phyloP scores from a whole-genome alignment of 2,113 vertebrate genomes.

The Ptyas mucosa region DNA sequence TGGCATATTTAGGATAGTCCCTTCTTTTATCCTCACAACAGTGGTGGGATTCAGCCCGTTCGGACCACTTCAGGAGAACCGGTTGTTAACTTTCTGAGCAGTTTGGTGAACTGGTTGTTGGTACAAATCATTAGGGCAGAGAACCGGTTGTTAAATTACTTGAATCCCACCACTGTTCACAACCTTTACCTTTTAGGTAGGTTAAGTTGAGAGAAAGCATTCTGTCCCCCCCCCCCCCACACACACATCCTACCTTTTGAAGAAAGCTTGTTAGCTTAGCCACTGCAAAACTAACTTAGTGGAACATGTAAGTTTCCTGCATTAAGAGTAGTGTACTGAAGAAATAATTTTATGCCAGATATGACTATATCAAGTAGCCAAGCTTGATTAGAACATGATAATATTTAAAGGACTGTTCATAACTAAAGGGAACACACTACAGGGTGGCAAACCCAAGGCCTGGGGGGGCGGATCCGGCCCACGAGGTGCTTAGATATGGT shows the following conservation, averaged over 20 bases:
- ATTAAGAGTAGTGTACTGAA: background rate
- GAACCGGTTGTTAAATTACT: too few species aligned
- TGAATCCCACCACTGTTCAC: too few species aligned
- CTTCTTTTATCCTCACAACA: background rate
- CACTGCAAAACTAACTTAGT: background rate
- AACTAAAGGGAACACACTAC: background rate
- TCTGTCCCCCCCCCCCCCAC: rapidly evolving
- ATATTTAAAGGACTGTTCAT: background rate
- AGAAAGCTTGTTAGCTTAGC: background rate
- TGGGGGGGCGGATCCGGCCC: rapidly evolving
- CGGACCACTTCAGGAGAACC: too few species aligned
- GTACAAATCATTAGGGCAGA: too few species aligned
- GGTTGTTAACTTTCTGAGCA: too few species aligned
- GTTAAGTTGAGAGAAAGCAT: background rate
- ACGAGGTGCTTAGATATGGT: too few species aligned
- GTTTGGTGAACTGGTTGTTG: too few species aligned
- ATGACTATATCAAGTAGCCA: background rate
- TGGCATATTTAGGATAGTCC: background rate
- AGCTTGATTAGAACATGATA: background rate
- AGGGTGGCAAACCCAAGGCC: too few species aligned
- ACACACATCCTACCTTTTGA: background rate
- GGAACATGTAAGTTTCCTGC: background rate
- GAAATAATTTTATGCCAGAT: background rate
- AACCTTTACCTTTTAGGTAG: background rate
- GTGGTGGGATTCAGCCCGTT: too few species aligned